These are phyloP conservation scores for Balanococcus diminutus DNA, from an alignment of 2,888 invertebrate species.

Conservation along the genomic window DNA sequence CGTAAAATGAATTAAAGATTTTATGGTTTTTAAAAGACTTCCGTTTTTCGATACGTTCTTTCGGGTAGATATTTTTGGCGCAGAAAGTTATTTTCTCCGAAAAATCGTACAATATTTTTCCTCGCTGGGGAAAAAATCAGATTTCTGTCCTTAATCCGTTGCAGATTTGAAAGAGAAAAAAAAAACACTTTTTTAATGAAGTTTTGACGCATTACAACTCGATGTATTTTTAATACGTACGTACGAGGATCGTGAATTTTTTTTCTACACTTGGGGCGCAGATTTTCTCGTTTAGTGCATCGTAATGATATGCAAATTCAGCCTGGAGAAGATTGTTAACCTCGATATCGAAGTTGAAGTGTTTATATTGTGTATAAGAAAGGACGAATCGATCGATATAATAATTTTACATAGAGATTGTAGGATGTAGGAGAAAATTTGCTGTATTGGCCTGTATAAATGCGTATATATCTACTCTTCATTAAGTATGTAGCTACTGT, in stretches of 20 bases:
- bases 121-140: background rate
- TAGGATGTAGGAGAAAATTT: background rate
- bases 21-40: background rate
- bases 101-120: background rate
- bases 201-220: background rate
- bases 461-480: background rate
- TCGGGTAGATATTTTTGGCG: background rate
- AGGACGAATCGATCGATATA: background rate
- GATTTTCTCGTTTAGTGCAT: too few relatives aligned
- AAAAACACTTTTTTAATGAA: background rate
- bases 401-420: background rate
- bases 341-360: background rate
- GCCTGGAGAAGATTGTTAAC: background rate
- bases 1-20: background rate
- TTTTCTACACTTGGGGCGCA: background rate
- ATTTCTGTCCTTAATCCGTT: background rate
- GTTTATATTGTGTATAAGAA: background rate
- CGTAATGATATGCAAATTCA: background rate
- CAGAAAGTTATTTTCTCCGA: background rate
- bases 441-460: background rate
- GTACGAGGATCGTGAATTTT: background rate
- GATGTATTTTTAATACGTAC: background rate
- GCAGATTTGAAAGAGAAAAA: background rate
- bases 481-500: background rate
- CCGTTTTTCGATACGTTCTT: background rate